Percentiles rank a stretch among this genome's conserved stretches.
Conservation (phyloP, 2,888 invertebrate genomes). For the Melanargia galathea region DNA sequence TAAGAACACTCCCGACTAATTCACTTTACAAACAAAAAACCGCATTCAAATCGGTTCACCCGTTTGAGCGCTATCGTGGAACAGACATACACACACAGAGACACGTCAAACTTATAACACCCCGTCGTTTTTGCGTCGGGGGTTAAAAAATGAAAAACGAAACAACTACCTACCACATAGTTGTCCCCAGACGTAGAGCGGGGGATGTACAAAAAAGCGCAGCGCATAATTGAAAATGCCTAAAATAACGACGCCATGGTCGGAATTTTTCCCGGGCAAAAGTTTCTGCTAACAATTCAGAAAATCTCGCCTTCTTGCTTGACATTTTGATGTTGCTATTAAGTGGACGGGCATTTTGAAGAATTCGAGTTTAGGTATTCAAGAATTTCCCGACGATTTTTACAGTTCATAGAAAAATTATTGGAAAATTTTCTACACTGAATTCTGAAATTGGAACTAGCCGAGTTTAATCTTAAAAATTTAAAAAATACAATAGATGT, state of each 20-base stretch:
- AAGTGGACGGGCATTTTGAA: conserved; percentile 16
- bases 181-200: conserved; percentile 35
- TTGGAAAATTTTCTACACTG: background rate
- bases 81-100: no score
- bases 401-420: conserved; percentile 14
- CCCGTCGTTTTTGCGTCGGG: no score
- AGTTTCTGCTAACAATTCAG: conserved; percentile 59
- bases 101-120: no score
- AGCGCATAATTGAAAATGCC: conserved; percentile 75
- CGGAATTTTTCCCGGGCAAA: conserved; percentile 51
- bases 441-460: background rate
- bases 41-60: no score
- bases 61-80: no score
- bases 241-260: conserved; percentile 62
- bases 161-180: conserved; percentile 39
- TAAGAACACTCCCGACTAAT: no score
- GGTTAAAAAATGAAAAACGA: no score
- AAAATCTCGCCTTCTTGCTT: conserved; percentile 56
- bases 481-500: no score
- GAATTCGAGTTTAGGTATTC: conserved; percentile 14
- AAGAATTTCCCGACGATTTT: conserved; percentile 12
- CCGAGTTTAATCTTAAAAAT: no score
- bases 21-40: no score
- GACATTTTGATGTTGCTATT: conserved; percentile 47
- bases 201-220: conserved; percentile 45